Evolutionary conservation across 1,140 invertebrate species (phyloP).

Genomic region (Bursaphelenchus mucronatus): DNA sequence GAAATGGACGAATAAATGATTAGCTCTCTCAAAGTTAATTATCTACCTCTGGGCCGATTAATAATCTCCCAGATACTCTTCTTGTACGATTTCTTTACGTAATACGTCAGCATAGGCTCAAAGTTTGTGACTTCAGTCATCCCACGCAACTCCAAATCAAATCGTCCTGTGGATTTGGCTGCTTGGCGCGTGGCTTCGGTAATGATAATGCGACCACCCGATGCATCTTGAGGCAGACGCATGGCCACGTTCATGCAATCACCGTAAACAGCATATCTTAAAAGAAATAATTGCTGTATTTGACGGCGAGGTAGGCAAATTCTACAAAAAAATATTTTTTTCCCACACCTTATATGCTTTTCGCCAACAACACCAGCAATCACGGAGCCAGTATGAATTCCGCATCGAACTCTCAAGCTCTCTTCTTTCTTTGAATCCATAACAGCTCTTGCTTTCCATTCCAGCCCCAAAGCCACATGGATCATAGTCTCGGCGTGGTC

Average conservation of each 20-base stretch:
- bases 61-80: conserved; percentile 53
- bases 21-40: too few species aligned
- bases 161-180: conserved; percentile 40
- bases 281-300: not conserved
- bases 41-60: conserved; percentile 22
- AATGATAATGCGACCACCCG: conserved; percentile 43
- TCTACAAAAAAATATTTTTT: not conserved
- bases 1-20: not conserved
- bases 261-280: conserved; percentile 69
- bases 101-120: conserved; percentile 44
- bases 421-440: conserved; percentile 33
- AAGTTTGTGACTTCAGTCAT: conserved; percentile 45
- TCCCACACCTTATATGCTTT: conserved; percentile 61
- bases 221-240: conserved; percentile 44
- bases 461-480: conserved; percentile 65
- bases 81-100: conserved; percentile 36
- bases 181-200: conserved; percentile 32
- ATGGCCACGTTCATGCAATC: conserved; percentile 69
- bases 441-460: conserved; percentile 40
- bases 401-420: conserved; percentile 38
- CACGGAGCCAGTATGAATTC: conserved; percentile 46
- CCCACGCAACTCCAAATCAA: conserved; percentile 39
- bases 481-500: conserved; percentile 87
- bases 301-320: not conserved
- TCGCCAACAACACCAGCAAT: conserved; percentile 64